Evolutionary conservation across 2,113 vertebrate species (phyloP).

Genomic region (Seriola quinqueradiata): DNA sequence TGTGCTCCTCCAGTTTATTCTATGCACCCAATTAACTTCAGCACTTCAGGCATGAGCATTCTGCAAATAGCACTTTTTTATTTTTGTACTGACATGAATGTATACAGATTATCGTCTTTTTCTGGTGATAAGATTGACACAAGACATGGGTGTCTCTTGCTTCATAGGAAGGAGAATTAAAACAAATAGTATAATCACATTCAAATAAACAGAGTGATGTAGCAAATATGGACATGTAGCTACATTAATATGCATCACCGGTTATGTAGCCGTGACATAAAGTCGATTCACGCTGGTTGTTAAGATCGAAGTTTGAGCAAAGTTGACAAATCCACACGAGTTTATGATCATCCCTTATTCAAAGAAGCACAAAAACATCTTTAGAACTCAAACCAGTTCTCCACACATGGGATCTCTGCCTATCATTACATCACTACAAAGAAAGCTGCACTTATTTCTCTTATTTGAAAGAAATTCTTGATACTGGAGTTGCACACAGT

Average conservation of each 20-base stretch:
- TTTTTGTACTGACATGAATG: slow-evolving; percentile 39
- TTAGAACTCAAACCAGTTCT: not conserved
- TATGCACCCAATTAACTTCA: slow-evolving; percentile 71
- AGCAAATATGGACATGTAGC: not conserved
- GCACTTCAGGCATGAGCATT: slow-evolving; percentile 63
- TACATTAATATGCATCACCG: not conserved
- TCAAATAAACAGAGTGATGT: not conserved
- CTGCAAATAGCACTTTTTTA: slow-evolving; percentile 45
- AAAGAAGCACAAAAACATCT: not conserved
- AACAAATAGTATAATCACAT: not conserved
- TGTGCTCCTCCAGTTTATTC: slow-evolving; percentile 59
- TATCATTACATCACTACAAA: not conserved
- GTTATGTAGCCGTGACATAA: slow-evolving; percentile 8
- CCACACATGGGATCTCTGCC: not conserved
- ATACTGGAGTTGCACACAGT: not conserved
- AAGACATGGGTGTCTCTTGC: not conserved
- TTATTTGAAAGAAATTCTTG: not conserved
- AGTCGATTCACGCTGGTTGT: slow-evolving; percentile 16
- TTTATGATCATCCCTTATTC: not conserved
- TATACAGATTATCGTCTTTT: slow-evolving; percentile 16
- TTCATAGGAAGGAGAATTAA: not conserved
- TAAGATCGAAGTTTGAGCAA: slow-evolving; percentile 9
- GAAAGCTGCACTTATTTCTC: not conserved
- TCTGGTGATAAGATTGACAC: slow-evolving; percentile 13
- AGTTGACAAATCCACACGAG: slow-evolving; percentile 13